Percentiles rank a stretch among this genome's conserved stretches.
Conservation (phyloP, 1,140 invertebrate species). For the Ruditapes philippinarum region DNA sequence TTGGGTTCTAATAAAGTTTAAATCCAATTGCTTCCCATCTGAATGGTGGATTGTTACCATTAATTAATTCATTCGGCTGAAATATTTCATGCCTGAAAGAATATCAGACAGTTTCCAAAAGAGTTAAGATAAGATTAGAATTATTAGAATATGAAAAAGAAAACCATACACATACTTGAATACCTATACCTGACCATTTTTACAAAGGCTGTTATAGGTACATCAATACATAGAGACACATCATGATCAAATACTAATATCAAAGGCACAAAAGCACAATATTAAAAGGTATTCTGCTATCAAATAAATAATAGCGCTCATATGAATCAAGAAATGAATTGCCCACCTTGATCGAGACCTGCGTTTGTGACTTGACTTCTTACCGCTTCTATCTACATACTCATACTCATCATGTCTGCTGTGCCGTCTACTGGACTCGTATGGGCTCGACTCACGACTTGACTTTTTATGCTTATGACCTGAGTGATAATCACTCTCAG, state of each 20-base stretch:
- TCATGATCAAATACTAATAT: not conserved
- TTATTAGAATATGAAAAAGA: not conserved
- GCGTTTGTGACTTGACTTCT: slow-evolving; percentile 83
- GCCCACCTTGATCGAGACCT: slow-evolving; percentile 83
- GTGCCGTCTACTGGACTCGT: slow-evolving; percentile 23
- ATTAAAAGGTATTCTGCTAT: not conserved
- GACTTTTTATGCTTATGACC: slow-evolving; percentile 51
- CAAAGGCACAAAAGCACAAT: not conserved
- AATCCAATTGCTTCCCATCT: not conserved
- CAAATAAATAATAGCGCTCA: not conserved
- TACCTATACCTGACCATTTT: too few relatives aligned
- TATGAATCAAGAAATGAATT: slow-evolving; percentile 57
- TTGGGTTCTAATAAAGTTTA: not conserved
- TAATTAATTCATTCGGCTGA: not conserved
- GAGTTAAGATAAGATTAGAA: too few relatives aligned
- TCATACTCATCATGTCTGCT: slow-evolving; percentile 69
- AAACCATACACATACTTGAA: too few relatives aligned
- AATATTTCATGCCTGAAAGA: not conserved
- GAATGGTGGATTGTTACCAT: too few relatives aligned
- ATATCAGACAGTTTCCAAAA: too few relatives aligned
- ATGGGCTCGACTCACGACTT: slow-evolving; percentile 43
- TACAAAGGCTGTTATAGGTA: too few relatives aligned
- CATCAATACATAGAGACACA: too few relatives aligned
- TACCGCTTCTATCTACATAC: slow-evolving; percentile 76
- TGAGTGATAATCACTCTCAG: slow-evolving; percentile 70